Evolutionary conservation across 2,797 vertebrate species (phyloP), one percentile per base, ranked within the genome.

Genomic region (Enteromius thamalakanensis): DNA sequence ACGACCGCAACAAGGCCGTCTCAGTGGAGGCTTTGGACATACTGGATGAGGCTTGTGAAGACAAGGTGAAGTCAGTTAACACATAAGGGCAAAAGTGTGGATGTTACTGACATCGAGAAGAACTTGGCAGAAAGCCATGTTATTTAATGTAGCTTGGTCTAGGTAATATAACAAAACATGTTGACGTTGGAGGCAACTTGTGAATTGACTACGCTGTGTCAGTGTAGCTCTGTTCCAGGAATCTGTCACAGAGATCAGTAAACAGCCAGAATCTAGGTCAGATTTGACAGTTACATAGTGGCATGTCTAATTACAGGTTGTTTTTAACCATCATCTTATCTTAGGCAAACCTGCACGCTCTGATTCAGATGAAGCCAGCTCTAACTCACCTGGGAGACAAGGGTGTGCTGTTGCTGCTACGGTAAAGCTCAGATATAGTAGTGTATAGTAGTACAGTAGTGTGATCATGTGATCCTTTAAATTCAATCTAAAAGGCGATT

Each of bases 321-420:
- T 7, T 84, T 23, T 89, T 86, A 26, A 6, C 85, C 26, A 5
- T 77, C 1, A 26, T 86, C 55, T 84, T 14, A 78, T 85, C 88
- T 91, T 84, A 99, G 98, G 97, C 98, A 72, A 99, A 99, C 91
- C 97, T 99, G 81, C 98, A 99, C 77, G 97, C 97, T 85, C 95
- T 99, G 85, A 98, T 99, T 93, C 98, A 99, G 74, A 95, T 99
- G 92, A 99, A 99, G 91, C 98, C 98, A 86, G 98, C 98, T 86
- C 94, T 99, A 87, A 96, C 97, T 87, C 98, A 99, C 88, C 95
- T 99, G 89, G 98, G 98, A 87, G 98, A 99, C 92, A 99, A 99
- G 88, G 98, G 98, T 83, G 95, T 99, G 58, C 95, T 99, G 89
- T 94, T 99, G 6, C 97, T 99, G 9, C 92, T 99, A 86, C 96